Evolutionary conservation across 2,113 vertebrate genomes (phyloP).

Genomic region (Amphiprion percula): DNA sequence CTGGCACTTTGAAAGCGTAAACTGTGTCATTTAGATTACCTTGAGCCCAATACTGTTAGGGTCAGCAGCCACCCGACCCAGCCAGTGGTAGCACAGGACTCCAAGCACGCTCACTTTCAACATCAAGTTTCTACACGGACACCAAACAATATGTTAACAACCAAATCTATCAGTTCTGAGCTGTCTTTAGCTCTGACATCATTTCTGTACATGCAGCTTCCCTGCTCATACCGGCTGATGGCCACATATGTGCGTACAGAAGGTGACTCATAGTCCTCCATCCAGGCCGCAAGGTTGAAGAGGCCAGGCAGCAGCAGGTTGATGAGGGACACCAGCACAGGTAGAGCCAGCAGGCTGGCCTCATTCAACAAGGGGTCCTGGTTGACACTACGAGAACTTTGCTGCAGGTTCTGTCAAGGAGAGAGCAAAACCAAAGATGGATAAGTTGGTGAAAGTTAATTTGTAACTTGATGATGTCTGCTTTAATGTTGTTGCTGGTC

Average conservation of each 20-base stretch:
- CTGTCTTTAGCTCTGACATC: neutral
- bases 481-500: too few relatives aligned
- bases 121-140: constrained; percentile 87
- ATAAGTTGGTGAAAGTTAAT: neutral
- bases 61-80: constrained; percentile 75
- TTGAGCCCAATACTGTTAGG: neutral
- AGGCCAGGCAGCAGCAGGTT: constrained; percentile 88
- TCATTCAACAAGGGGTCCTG: constrained; percentile 67
- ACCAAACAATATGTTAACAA: neutral
- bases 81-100: constrained; percentile 92
- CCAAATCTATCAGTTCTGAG: neutral
- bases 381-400: fast-evolving
- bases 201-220: neutral
- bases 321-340: constrained; percentile 87
- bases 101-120: constrained; percentile 88
- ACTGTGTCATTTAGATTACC: constrained; percentile 54
- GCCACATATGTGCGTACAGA: constrained; percentile 85
- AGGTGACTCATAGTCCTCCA: constrained; percentile 91
- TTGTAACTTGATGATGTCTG: too few relatives aligned
- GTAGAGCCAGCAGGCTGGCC: constrained; percentile 84
- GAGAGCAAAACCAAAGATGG: neutral
- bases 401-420: constrained; percentile 37
- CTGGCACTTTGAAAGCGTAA: neutral
- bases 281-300: constrained; percentile 86
- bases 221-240: constrained; percentile 85